These are phyloP conservation scores for Tupaia tana DNA, from an alignment of 2,113 vertebrate genomes.

Conservation along the genomic window DNA sequence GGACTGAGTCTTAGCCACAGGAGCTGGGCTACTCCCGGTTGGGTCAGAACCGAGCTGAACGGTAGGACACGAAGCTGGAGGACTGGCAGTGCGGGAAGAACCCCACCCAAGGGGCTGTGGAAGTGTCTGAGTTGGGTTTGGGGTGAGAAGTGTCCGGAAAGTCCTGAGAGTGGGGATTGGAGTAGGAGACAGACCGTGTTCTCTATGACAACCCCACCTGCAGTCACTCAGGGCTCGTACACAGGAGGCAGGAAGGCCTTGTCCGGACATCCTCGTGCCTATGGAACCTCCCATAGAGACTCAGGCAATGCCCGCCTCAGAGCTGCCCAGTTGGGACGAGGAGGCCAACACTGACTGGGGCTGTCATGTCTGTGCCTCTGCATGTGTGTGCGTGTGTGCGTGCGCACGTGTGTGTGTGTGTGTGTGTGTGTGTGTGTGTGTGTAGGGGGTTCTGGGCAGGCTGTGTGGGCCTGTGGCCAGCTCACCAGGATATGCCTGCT, in stretches of 20 bases:
- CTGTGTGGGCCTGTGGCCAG: neutral
- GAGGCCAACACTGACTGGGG: neutral
- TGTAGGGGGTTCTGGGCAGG: neutral
- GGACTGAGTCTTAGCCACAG: neutral
- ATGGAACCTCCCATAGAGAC: rapidly evolving
- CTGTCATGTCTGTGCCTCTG: neutral
- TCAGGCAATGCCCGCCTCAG: neutral
- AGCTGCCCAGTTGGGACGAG: neutral
- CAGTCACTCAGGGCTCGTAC: neutral
- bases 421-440: rapidly evolving
- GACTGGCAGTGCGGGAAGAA: neutral
- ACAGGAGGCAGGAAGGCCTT: neutral
- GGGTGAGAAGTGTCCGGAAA: neutral
- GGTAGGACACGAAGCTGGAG: neutral
- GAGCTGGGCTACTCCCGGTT: neutral
- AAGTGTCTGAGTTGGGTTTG: neutral
- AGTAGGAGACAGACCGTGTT: neutral
- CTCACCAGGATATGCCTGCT: neutral
- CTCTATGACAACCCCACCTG: neutral
- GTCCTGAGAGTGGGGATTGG: neutral
- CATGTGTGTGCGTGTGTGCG: neutral
- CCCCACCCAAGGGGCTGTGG: neutral
- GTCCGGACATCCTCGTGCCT: neutral
- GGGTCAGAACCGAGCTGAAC: neutral
- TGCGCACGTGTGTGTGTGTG: too few relatives aligned